Evolutionary conservation across 2,888 invertebrate species (phyloP).

Genomic region (Aproaerema taeniolella): DNA sequence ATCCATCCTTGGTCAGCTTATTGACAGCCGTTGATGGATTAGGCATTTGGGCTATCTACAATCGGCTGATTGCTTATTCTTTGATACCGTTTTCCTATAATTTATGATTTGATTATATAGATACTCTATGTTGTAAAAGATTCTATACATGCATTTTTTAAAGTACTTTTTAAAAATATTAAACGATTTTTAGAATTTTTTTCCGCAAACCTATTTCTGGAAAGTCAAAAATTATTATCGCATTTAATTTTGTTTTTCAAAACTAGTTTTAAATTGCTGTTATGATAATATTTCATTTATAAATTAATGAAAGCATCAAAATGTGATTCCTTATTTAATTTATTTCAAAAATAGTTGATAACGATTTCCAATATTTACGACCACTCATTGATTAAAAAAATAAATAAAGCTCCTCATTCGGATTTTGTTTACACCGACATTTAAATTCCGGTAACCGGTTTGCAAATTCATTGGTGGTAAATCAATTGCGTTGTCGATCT

Average conservation of each 20-base stretch:
- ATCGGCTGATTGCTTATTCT: neutral
- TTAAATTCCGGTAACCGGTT: conserved; percentile 41
- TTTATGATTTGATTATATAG: neutral
- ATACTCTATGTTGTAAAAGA: no score
- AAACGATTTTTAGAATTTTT: no score
- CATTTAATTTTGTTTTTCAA: no score
- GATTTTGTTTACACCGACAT: conserved; percentile 37
- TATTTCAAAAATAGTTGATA: conserved; percentile 3
- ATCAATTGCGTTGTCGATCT: no score
- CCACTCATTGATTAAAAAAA: conserved; percentile 12
- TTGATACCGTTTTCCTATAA: no score
- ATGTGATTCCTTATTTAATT: neutral
- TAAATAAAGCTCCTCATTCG: conserved; percentile 32
- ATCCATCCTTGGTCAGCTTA: conserved; percentile 20
- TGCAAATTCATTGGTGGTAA: conserved; percentile 23
- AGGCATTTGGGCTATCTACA: conserved; percentile 1
- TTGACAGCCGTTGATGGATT: conserved; percentile 15
- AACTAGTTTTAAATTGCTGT: neutral
- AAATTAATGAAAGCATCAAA: conserved; percentile 4
- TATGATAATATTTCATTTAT: neutral
- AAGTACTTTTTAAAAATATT: no score
- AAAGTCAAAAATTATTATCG: no score
- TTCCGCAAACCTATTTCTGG: no score
- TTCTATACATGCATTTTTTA: no score
- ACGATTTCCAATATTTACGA: conserved; percentile 3